Conservation (phyloP, 2,888 invertebrate genomes). For the Standfussiana lucernea region DNA sequence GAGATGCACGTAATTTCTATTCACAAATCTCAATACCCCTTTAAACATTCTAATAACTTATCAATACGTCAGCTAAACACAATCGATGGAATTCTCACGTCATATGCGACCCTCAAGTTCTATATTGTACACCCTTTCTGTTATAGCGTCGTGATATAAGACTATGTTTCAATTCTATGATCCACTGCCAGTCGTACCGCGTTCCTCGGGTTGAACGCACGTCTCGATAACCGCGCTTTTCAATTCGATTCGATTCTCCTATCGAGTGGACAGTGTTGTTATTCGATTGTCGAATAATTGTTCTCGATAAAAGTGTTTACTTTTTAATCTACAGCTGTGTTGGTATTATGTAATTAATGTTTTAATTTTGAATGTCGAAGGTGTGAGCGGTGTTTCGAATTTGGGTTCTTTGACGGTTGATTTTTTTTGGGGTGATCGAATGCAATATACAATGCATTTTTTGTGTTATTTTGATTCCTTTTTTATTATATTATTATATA, state of each 20-base stretch:
- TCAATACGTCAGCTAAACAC: slow-evolving; percentile 51
- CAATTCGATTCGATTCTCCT: slow-evolving; percentile 30
- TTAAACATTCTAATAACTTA: slow-evolving; percentile 24
- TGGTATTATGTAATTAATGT: slow-evolving; percentile 42
- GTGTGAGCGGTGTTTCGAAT: slow-evolving; percentile 40
- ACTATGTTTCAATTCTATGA: slow-evolving; percentile 35
- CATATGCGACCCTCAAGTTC: slow-evolving; percentile 58
- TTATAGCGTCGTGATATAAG: slow-evolving; percentile 42
- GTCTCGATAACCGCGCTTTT: neutral
- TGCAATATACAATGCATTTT: neutral
- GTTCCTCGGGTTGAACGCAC: slow-evolving; percentile 28
- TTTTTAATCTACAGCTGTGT: slow-evolving; percentile 50
- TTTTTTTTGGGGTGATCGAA: neutral
- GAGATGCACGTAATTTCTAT: slow-evolving; percentile 33
- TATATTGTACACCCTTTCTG: slow-evolving; percentile 59
- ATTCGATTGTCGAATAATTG: slow-evolving; percentile 32
- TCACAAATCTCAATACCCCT: slow-evolving; percentile 17
- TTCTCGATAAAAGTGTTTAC: slow-evolving; percentile 49
- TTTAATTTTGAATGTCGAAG: slow-evolving; percentile 19
- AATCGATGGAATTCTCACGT: slow-evolving; percentile 57
- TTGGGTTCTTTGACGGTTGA: neutral
- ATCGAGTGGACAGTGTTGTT: slow-evolving; percentile 33
- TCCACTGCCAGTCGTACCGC: slow-evolving; percentile 46
- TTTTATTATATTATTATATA: too few relatives aligned
- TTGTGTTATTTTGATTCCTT: neutral